These are phyloP conservation scores for Andricus curvator DNA, from an alignment of 2,888 invertebrate species.

Conservation along the genomic window DNA sequence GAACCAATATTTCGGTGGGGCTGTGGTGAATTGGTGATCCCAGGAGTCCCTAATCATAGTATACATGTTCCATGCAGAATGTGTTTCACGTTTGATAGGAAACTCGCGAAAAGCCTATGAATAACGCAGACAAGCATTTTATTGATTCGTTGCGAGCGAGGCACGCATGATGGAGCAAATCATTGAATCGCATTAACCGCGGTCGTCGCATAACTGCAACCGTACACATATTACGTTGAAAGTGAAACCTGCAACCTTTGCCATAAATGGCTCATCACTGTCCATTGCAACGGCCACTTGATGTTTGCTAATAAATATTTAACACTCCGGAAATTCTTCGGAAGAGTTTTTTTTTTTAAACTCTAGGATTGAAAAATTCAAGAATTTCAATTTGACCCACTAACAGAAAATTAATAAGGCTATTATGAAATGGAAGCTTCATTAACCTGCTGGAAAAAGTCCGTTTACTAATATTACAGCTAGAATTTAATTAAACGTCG, in stretches of 20 bases:
- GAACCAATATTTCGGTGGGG: background rate
- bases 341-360: background rate
- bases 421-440: background rate
- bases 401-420: background rate
- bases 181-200: slow-evolving; percentile 38
- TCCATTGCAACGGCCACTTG: background rate
- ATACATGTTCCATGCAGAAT: background rate
- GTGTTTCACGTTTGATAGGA: slow-evolving; percentile 8
- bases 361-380: background rate
- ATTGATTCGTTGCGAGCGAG: slow-evolving; percentile 34
- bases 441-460: background rate
- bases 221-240: slow-evolving; percentile 21
- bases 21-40: background rate
- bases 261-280: slow-evolving; percentile 36
- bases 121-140: slow-evolving; percentile 26
- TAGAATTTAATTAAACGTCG: background rate
- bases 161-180: slow-evolving; percentile 34
- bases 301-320: background rate
- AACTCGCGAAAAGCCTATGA: slow-evolving; percentile 8
- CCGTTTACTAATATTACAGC: background rate
- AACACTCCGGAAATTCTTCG: background rate
- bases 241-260: slow-evolving; percentile 37
- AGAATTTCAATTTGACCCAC: background rate
- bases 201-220: slow-evolving; percentile 30
- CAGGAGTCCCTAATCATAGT: background rate